Percentiles rank a stretch among this genome's conserved stretches.
Conservation (phyloP, 2,888 invertebrate species). For the Synergus itoensis region DNA sequence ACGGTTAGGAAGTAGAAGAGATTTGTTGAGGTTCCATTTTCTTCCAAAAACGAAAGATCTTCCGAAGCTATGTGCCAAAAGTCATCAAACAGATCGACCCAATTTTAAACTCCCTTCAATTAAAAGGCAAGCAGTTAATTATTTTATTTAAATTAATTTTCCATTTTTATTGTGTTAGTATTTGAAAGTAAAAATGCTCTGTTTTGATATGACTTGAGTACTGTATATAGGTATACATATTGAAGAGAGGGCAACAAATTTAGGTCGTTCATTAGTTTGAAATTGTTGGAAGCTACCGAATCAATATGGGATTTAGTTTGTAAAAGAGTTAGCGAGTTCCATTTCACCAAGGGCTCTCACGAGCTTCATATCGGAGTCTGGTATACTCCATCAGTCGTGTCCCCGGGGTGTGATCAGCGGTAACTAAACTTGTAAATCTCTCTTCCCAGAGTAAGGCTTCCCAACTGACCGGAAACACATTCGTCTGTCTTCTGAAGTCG, state of each 20-base stretch:
- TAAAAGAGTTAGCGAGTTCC: constrained; percentile 51
- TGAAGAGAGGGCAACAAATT: neutral
- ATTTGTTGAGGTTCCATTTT: constrained; percentile 68
- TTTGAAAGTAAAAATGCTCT: too few species aligned
- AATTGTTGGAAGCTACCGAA: constrained; percentile 37
- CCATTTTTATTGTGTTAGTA: too few species aligned
- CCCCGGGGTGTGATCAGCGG: constrained; percentile 76
- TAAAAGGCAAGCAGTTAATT: neutral
- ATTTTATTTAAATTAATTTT: too few species aligned
- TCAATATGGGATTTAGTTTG: constrained; percentile 35
- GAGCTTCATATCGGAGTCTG: constrained; percentile 62
- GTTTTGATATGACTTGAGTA: too few species aligned
- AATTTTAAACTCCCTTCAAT: neutral
- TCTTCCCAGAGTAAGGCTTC: constrained; percentile 64
- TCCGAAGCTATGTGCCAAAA: neutral
- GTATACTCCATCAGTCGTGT: constrained; percentile 65
- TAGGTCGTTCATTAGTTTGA: neutral
- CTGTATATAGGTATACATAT: too few species aligned
- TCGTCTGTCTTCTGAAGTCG: constrained; percentile 73
- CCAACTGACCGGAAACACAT: constrained; percentile 77
- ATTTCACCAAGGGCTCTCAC: constrained; percentile 55
- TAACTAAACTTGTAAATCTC: constrained; percentile 79
- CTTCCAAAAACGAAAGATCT: constrained; percentile 4
- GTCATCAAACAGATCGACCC: neutral
- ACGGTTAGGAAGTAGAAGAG: constrained; percentile 72